Evolutionary conservation across 2,797 vertebrate species (phyloP).

Genomic region (Chiloscyllium punctatum): DNA sequence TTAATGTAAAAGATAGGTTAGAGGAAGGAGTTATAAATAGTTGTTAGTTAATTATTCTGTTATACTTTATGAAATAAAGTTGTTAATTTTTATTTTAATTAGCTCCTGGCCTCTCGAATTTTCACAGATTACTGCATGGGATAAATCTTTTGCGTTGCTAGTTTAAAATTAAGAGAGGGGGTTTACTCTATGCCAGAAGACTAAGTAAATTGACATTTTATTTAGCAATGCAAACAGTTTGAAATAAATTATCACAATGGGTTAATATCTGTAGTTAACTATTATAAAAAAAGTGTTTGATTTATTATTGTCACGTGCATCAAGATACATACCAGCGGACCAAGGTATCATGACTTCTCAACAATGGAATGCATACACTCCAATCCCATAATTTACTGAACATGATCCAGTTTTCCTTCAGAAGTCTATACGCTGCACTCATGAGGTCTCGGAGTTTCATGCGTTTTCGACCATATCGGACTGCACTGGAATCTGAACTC

Average conservation of each 20-base stretch:
- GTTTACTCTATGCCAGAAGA: too few relatives aligned
- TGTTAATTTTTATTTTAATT: too few relatives aligned
- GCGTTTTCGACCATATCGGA: conserved; percentile 82
- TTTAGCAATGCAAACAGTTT: not conserved
- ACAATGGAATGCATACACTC: conserved; percentile 89
- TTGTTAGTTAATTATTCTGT: too few relatives aligned
- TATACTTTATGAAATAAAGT: too few relatives aligned
- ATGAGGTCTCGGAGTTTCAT: conserved; percentile 97
- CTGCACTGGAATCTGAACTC: conserved; percentile 76
- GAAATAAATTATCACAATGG: not conserved
- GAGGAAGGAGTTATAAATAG: too few relatives aligned
- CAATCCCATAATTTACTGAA: conserved; percentile 90
- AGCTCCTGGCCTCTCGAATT: too few relatives aligned
- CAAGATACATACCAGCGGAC: conserved; percentile 76
- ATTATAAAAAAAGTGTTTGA: not conserved
- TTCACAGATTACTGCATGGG: too few relatives aligned
- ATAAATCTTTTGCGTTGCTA: too few relatives aligned
- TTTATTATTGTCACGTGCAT: not conserved
- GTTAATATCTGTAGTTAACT: not conserved
- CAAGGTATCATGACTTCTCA: conserved; percentile 85
- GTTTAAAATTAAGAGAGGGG: too few relatives aligned
- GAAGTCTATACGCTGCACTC: conserved; percentile 84
- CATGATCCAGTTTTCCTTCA: conserved; percentile 74
- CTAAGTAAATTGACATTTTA: not conserved
- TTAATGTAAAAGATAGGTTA: too few relatives aligned